Evolutionary conservation across 2,113 vertebrate species (phyloP).

Genomic region (Elaphurus davidianus): DNA sequence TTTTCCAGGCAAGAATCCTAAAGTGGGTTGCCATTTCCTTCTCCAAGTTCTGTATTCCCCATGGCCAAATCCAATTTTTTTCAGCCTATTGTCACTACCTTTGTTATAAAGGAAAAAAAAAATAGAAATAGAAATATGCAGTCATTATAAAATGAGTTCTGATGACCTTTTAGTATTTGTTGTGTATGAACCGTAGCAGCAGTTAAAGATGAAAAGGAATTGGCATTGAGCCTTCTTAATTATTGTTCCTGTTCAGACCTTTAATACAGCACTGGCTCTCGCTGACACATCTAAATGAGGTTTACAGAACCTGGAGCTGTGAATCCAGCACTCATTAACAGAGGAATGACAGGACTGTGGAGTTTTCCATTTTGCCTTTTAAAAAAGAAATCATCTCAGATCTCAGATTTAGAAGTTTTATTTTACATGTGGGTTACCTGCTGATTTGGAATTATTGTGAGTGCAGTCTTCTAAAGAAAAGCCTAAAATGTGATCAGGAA

Average conservation of each 20-base stretch:
- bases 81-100: neutral
- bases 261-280: slow-evolving; percentile 70
- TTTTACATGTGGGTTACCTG: slow-evolving; percentile 14
- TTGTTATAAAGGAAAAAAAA: slow-evolving; percentile 20
- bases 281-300: slow-evolving; percentile 75
- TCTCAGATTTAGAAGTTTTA: slow-evolving; percentile 49
- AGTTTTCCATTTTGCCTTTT: slow-evolving; percentile 59
- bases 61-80: neutral
- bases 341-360: slow-evolving; percentile 45
- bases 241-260: slow-evolving; percentile 76
- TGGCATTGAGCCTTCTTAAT: slow-evolving; percentile 78
- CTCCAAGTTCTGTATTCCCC: neutral
- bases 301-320: slow-evolving; percentile 69
- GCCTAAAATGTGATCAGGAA: neutral
- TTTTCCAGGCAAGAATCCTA: neutral
- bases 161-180: slow-evolving; percentile 77
- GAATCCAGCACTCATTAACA: slow-evolving; percentile 74
- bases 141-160: slow-evolving; percentile 68
- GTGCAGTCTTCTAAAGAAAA: neutral
- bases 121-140: slow-evolving; percentile 67
- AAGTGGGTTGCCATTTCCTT: neutral
- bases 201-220: slow-evolving; percentile 78
- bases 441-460: slow-evolving; percentile 55
- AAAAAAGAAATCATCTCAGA: slow-evolving; percentile 46
- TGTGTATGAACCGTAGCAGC: slow-evolving; percentile 65